Conservation (phyloP, 2,113 vertebrate species). For the Pterocles gutturalis region DNA sequence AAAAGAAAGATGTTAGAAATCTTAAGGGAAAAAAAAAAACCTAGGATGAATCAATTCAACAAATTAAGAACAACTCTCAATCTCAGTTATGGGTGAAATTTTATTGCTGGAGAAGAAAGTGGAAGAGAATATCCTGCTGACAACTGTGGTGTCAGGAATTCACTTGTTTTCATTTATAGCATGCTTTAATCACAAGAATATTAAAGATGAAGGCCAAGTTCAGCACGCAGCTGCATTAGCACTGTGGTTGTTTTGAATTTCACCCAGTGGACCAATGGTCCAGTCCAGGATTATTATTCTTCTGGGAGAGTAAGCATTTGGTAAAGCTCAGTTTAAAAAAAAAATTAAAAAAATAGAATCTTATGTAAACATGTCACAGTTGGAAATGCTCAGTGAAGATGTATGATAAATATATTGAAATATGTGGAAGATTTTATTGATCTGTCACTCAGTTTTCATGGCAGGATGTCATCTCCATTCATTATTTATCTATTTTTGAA, state of each 20-base stretch:
- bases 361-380: neutral
- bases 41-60: neutral
- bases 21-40: neutral
- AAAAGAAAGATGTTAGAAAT: neutral
- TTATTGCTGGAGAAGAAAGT: neutral
- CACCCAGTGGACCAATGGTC: neutral
- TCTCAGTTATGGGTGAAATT: neutral
- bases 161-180: neutral
- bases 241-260: neutral
- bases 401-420: constrained; percentile 2
- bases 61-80: neutral
- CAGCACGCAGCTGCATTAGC: neutral
- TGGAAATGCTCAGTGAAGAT: neutral
- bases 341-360: neutral
- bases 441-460: neutral
- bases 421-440: neutral
- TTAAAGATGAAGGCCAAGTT: neutral
- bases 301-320: neutral
- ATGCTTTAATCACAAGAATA: neutral
- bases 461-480: neutral
- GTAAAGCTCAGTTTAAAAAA: neutral
- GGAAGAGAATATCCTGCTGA: neutral
- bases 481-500: constrained; percentile 21
- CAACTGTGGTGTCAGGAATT: neutral
- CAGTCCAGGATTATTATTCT: neutral